Evolutionary conservation across 2,888 invertebrate species (phyloP).

Genomic region (Lagria hirta): DNA sequence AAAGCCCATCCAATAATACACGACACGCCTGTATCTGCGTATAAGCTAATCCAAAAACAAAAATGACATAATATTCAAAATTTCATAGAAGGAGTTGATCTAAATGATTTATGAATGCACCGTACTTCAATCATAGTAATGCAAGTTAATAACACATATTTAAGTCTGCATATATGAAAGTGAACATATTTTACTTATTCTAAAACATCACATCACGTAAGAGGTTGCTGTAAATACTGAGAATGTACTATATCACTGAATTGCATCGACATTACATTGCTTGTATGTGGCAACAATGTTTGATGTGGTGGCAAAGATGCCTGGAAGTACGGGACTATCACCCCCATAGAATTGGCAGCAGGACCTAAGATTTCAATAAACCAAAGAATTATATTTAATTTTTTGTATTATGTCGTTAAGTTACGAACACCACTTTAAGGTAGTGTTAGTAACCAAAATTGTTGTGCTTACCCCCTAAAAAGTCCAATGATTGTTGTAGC

Average conservation of each 20-base stretch:
- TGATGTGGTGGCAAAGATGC: conserved; percentile 40
- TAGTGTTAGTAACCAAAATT: no score
- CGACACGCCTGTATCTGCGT: no score
- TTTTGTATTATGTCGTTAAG: no score
- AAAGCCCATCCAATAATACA: no score
- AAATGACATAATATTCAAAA: neutral
- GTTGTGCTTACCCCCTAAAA: conserved; percentile 38
- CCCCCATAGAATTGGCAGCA: conserved; percentile 35
- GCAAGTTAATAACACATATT: no score
- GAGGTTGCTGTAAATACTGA: conserved; percentile 35
- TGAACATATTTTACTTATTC: neutral
- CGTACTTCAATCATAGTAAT: no score
- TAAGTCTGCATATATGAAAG: no score
- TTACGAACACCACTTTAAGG: no score
- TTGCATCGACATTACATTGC: conserved; percentile 35
- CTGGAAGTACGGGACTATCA: conserved; percentile 44
- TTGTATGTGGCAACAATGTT: conserved; percentile 24
- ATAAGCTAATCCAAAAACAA: neutral
- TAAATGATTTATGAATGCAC: no score
- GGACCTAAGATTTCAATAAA: conserved; percentile 30
- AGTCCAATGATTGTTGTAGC: conserved; percentile 42
- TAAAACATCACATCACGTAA: conserved; percentile 28
- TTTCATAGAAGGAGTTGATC: no score
- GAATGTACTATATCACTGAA: conserved; percentile 40
- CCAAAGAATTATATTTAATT: neutral